Conservation (phyloP, 2,888 invertebrate genomes). For the Tupiocoris notatus region DNA sequence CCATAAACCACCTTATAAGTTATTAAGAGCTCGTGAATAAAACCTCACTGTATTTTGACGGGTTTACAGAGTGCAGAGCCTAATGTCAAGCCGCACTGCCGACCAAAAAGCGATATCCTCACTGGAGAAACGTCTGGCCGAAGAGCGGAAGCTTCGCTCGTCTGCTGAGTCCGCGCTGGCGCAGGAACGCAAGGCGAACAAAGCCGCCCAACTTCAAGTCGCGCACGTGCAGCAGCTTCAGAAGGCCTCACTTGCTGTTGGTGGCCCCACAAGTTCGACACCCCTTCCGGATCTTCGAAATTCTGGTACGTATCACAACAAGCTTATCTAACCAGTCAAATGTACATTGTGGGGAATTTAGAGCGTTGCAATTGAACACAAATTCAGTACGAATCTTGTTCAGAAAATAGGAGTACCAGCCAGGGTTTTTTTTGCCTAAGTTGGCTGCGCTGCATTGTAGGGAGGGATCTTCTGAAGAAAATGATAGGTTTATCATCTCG, state of each 20-base stretch:
- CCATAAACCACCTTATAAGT: no score
- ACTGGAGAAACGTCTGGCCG: constrained; percentile 74
- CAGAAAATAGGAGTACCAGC: no score
- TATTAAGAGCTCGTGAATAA: no score
- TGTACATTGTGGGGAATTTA: no score
- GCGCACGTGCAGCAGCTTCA: constrained; percentile 52
- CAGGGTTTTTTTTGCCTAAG: no score
- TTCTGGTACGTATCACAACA: constrained; percentile 17
- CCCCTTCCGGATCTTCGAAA: constrained; percentile 28
- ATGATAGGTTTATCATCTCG: no score
- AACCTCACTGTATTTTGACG: no score
- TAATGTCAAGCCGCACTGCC: constrained; percentile 68
- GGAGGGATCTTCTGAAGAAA: no score
- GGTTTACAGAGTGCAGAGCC: constrained; percentile 59
- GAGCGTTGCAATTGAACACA: no score
- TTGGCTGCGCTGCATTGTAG: no score
- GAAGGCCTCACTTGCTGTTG: constrained; percentile 33
- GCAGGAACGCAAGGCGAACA: constrained; percentile 63
- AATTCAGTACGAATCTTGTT: no score
- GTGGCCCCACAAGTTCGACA: constrained; percentile 33
- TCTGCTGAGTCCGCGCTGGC: constrained; percentile 69
- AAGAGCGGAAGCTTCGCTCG: constrained; percentile 77
- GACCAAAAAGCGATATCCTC: constrained; percentile 74
- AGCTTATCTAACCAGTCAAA: no score
- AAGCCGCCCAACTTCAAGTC: constrained; percentile 52